phyloP scores from a whole-genome alignment of 2,113 vertebrate genomes.

The Prolemur simus region DNA sequence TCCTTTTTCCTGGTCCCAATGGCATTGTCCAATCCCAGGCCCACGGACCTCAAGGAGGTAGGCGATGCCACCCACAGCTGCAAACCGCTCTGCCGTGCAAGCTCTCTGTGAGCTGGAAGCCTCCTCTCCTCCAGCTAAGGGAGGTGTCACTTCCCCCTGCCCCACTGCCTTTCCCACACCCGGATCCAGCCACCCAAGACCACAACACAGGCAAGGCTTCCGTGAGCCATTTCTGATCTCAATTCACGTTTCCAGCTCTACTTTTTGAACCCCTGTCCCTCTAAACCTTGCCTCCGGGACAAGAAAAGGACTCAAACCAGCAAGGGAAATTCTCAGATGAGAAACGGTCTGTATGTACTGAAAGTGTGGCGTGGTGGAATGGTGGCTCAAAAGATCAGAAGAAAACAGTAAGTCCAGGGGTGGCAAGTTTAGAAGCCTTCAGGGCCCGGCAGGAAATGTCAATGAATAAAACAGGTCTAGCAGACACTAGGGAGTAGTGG shows the following conservation, averaged over 20 bases:
- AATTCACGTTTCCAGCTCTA: neutral
- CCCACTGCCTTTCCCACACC: neutral
- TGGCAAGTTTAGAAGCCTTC: neutral
- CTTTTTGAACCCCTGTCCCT: neutral
- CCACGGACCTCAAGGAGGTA: neutral
- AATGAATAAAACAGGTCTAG: neutral
- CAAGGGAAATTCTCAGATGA: neutral
- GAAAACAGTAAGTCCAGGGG: neutral
- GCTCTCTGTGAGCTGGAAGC: neutral
- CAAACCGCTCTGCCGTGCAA: accelerated
- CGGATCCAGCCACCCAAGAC: neutral
- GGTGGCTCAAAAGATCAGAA: neutral
- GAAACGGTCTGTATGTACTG: neutral
- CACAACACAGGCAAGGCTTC: neutral
- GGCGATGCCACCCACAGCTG: neutral
- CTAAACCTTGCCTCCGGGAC: neutral
- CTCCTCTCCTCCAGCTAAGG: neutral
- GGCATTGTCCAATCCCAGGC: neutral
- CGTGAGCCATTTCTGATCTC: neutral
- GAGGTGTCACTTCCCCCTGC: neutral
- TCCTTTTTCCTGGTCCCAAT: neutral
- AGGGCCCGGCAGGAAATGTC: neutral
- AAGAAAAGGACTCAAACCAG: neutral
- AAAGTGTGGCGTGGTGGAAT: accelerated
- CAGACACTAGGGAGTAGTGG: neutral